Evolutionary conservation across 92 coral and sea anemone genomes (phyloP), one percentile per base, ranked within the genome.

Genomic region (Diadumene lineata): DNA sequence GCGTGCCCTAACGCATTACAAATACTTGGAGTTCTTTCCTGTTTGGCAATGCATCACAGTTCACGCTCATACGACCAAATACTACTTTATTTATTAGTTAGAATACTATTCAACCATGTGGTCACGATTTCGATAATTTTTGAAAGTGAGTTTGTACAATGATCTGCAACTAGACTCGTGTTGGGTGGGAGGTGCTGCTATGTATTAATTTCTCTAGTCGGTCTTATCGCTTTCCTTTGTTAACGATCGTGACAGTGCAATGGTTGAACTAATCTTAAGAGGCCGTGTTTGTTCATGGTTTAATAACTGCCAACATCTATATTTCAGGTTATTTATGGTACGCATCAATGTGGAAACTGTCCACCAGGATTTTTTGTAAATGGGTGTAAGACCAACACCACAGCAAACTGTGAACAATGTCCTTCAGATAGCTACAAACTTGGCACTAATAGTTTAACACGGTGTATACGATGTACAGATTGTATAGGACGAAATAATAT

Each of bases 291-390:
- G 27, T 18, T n/a, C 15, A 25, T 2, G n/a, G 0, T 19, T 13
- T 57, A 26, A 31, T 50, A 2, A 18, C 58, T 17, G 21, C 7
- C 10, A 25, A 27, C 50, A 18, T 23, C 21, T 58, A n/a, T 75
- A 31, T 68, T 55, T 29, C 82, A 78, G 82, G 82, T 68, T 0
- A 57, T 78, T 17, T 78, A 78, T 30, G 82, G 75, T 16, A 55
- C 82, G 7, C 57, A 30, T 19, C n/a, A 51, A 38, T 78, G 82
- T 31, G 82, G 82, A 1, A 27, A 46, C 26, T 78, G 82, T 29
- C 68, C 75, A 13, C 71, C 82, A 3, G 82, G 82, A 18, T 78
- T 31, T 68, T 78, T 53, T 58, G 17, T 30, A 31, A 56, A 78
- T 8, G 64, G 72, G 6, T 78, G 82, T 65, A 43, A 58, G 13